These are phyloP conservation scores for Hippocampus mohnikei DNA, from an alignment of 2,113 vertebrate species.

Conservation along the genomic window DNA sequence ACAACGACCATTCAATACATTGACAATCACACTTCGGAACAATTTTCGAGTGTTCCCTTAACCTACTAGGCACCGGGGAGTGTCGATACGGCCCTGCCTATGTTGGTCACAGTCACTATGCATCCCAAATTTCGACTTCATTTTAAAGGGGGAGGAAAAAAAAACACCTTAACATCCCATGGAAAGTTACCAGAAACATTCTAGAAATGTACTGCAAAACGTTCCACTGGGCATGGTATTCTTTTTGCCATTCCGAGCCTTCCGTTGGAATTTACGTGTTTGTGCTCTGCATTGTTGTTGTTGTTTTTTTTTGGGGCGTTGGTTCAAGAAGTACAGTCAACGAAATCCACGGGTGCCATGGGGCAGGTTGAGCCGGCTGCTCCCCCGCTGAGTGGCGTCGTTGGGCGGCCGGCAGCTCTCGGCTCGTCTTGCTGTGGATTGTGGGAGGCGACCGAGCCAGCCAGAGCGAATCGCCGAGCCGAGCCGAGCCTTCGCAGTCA, in stretches of 20 bases:
- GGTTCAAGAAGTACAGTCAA: not conserved
- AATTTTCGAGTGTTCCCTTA: too few relatives aligned
- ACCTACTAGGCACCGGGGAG: too few relatives aligned
- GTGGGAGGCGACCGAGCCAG: slow-evolving; percentile 67
- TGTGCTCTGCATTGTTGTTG: not conserved
- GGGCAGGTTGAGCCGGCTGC: slow-evolving; percentile 1
- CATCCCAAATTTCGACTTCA: too few relatives aligned
- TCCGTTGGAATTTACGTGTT: too few relatives aligned
- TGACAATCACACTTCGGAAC: too few relatives aligned
- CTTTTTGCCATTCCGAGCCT: too few relatives aligned
- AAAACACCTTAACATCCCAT: not conserved
- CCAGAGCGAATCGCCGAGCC: slow-evolving; percentile 15
- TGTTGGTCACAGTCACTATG: too few relatives aligned
- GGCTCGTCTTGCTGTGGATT: slow-evolving; percentile 70
- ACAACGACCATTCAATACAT: too few relatives aligned
- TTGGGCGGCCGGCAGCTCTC: slow-evolving; percentile 42
- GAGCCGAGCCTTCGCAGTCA: slow-evolving; percentile 54
- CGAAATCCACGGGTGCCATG: not conserved
- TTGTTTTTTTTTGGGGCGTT: not conserved
- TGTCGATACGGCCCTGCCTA: too few relatives aligned
- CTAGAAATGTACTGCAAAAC: too few relatives aligned
- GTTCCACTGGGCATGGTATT: not conserved
- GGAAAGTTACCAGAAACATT: too few relatives aligned
- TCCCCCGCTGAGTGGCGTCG: slow-evolving; percentile 2
- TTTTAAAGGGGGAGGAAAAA: not conserved